Evolutionary conservation across 2,113 vertebrate genomes (phyloP), one percentile per base, ranked within the genome.

Genomic region (Sylvia atricapilla): DNA sequence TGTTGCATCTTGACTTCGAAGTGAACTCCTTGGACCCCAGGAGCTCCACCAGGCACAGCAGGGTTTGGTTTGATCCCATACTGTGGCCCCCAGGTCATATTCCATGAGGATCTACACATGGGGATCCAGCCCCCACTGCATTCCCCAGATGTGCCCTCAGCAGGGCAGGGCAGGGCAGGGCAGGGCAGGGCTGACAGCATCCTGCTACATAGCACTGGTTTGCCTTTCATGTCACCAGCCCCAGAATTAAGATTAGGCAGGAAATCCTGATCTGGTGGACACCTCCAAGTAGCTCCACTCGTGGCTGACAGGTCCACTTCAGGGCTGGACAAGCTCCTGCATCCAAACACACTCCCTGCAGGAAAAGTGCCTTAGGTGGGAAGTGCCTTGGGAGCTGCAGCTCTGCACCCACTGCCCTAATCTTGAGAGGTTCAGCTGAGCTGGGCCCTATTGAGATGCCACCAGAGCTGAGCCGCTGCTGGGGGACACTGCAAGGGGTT

Each of bases 61-160:
- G 43, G 0, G 1, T 22, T 46, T 5, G 2, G 10, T 46, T 58
- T 33, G 25, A 47, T 33, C 62, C 21, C 69, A 30, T 2, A 0
- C n/a, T 41, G 2, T 8, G 44, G 31, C 35, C n/a, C 80, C n/a
- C 46, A 46, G 76, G 14, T 39, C 1, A 0, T 2, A 28, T 6
- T 49, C 52, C 3, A 1, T 41, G 50, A 46, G 66, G 20, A 67
- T 50, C 37, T 62, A 17, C 20, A n/a, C 28, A 20, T 2, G 30
- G 47, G 18, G 46, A 50, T 62, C 43, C 78, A 27, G 22, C 15
- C 73, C 72, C 5, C 39, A 2, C 18, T 33, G 62, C 7, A 37
- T 25, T 60, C 69, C 22, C 30, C 37, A 37, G 8, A 1, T 5
- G 17, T 44, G 39, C 7, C 70, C 68, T 41, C 2, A 43, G 75